Evolutionary conservation across 2,113 vertebrate species (phyloP), one percentile per base, ranked within the genome.

Genomic region (Zapornia atra): DNA sequence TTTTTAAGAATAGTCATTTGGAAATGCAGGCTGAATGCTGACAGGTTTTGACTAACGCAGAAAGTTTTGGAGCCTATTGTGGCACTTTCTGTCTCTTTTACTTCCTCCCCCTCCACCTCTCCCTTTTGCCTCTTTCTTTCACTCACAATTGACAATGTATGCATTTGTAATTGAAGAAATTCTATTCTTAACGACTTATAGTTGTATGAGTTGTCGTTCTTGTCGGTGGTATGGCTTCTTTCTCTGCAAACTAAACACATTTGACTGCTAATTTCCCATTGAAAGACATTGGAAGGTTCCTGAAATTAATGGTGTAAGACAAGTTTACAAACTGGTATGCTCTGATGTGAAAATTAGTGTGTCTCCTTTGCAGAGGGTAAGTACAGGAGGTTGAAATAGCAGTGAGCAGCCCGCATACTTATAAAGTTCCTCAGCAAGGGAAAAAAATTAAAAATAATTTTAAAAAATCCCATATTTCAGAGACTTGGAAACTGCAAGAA

Each of bases 301-400:
- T 88, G 86, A 96, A 97, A 98, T 97, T 94, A 97, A 96, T 94
- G 76, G 19, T 24, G 25, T 95, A 95, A 97, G 88, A 94, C 90
- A 97, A 96, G 88, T 98, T 98, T 97, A 97, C 86, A 97, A 97
- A 98, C 92, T 96, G 80, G 80, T 94, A 94, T 60, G 9, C 75
- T 98, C 94, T 97, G 93, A 97, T 96, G 92, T 97, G 94, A 97
- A 97, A 97, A 96, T 97, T 88, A 97, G 84, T 33, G 46, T 94
- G 76, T 82, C 73, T 92, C 28, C 71, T 88, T 93, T 96, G 86
- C 21, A 89, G 57, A 92, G 71, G 40, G 65, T 86, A 63, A 75
- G 50, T 70, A 82, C 44, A 50, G 36, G 34, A 94, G 26, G 81
- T 46, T 83, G 95, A 36, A 85, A 95, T 54, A 94, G 17, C 3